Evolutionary conservation across 2,797 vertebrate genomes (phyloP).

Genomic region (Danio choprae): DNA sequence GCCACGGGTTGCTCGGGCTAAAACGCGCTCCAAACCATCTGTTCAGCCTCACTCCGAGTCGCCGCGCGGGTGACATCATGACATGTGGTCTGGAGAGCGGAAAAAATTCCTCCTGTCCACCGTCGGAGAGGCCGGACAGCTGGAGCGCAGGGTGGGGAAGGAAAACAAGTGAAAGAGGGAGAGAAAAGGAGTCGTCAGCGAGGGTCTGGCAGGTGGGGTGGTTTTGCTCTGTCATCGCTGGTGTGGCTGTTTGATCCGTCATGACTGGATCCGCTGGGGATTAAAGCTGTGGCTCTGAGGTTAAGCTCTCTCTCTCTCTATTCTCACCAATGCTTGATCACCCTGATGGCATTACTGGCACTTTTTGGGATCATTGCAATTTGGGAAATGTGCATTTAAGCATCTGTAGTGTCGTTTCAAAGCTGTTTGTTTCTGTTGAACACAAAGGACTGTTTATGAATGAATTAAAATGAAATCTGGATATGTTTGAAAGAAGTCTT

Average conservation of each 20-base stretch:
- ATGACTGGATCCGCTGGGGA: constrained; percentile 43
- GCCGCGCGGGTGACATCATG: constrained; percentile 74
- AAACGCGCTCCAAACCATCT: constrained; percentile 41
- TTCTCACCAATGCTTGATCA: constrained; percentile 47
- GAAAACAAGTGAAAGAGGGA: constrained; percentile 50
- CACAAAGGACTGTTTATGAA: no score
- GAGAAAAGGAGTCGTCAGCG: constrained; percentile 59
- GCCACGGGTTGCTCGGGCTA: constrained; percentile 45
- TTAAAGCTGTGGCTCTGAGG: constrained; percentile 47
- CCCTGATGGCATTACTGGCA: constrained; percentile 35
- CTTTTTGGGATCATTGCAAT: constrained; percentile 17
- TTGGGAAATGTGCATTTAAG: not conserved
- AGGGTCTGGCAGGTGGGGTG: constrained; percentile 54
- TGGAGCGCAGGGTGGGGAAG: constrained; percentile 27
- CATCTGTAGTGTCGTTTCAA: no score
- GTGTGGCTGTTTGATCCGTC: constrained; percentile 40
- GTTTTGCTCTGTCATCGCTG: constrained; percentile 66
- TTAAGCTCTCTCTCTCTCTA: constrained; percentile 50
- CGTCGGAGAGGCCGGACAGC: constrained; percentile 42
- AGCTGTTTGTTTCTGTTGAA: no score
- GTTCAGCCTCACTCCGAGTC: constrained; percentile 73
- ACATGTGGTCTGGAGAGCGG: constrained; percentile 66
- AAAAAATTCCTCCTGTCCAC: constrained; percentile 72
- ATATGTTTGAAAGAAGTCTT: no score
- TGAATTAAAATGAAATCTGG: no score